Evolutionary conservation across 2,797 vertebrate genomes (phyloP).

Genomic region (Pseudomugil tenellus): DNA sequence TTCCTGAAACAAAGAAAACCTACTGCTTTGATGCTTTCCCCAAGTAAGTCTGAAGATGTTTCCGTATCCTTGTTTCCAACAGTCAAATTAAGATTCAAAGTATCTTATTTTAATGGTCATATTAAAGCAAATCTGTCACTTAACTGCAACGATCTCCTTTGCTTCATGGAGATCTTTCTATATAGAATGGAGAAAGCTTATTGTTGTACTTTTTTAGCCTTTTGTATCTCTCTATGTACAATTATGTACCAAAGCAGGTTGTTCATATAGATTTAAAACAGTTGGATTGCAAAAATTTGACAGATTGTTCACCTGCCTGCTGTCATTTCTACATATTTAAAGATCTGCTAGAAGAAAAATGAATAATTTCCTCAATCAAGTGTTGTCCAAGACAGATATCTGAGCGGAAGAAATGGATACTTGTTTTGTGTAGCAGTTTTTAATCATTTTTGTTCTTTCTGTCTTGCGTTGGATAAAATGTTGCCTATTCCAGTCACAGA

Average conservation of each 20-base stretch:
- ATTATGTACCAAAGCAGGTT: slow-evolving; percentile 20
- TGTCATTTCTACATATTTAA: slow-evolving; percentile 50
- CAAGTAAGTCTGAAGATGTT: slow-evolving; percentile 82
- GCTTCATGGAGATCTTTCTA: background rate
- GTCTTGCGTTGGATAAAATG: background rate
- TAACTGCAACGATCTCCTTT: background rate
- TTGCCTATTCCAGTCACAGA: background rate
- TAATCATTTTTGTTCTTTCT: slow-evolving; percentile 4
- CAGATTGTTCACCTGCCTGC: slow-evolving; percentile 25
- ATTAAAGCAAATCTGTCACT: background rate
- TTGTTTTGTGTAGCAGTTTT: background rate
- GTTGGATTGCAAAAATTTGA: slow-evolving; percentile 8
- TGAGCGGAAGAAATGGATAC: slow-evolving; percentile 2
- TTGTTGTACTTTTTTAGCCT: background rate
- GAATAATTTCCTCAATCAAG: slow-evolving; percentile 39
- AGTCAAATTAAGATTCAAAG: too few species aligned
- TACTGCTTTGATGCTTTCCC: slow-evolving; percentile 98
- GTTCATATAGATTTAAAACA: slow-evolving; percentile 13
- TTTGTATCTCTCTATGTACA: background rate
- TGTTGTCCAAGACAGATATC: slow-evolving; percentile 37
- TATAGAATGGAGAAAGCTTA: background rate
- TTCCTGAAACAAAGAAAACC: slow-evolving; percentile 98
- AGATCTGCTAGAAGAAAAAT: slow-evolving; percentile 36
- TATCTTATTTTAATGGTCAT: background rate
- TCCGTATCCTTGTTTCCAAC: background rate